Evolutionary conservation across 2,113 vertebrate species (phyloP), one percentile per base, ranked within the genome.

Genomic region (Antidorcas marsupialis): DNA sequence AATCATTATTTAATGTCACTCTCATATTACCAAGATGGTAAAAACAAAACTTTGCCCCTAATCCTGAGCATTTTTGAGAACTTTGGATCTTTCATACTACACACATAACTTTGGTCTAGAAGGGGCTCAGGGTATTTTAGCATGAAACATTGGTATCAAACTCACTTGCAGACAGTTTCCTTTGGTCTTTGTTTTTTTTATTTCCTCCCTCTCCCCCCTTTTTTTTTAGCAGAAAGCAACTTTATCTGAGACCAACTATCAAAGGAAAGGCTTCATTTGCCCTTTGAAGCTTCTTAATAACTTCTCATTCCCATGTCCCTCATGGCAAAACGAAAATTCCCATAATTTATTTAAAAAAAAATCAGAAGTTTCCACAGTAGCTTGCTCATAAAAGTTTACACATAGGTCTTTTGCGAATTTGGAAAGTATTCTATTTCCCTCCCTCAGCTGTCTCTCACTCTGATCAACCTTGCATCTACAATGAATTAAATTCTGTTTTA

Each of bases 311-410:
- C 33, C 30, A 25, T 57, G 33, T 89, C 67, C 71, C 89, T 91
- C 13, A 12, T 15, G 30, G 82, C 39, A 83, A 95, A 94, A 23
- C 50, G 39, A 96, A 82, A 95, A 91, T 85, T 95, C 83, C 71
- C 89, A 67, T 96, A 74, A 93, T 95, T 93, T 89, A 90, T 91
- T 67, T 6, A 14, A 52, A 7, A 9, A 57, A 57, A 23, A 78
- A 47, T 59, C 81, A 95, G 47, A 97, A 79, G 91, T 95, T 98
- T 97, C 86, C 92, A 89, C 57, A 53, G 87, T 43, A 83, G 30
- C 71, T 76, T 96, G 87, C 52, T 91, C 82, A 50, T 74, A 78
- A 89, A 83, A 57, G 60, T 85, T 94, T 78, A 96, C 47, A 39
- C 91, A 89, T 21, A 89, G 52, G 39, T 36, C 45, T 83, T 96